Percentiles rank a stretch among this genome's conserved stretches.
Evolutionary conservation across 2,113 vertebrate species (phyloP).

Genomic region (Mustelus asterias): DNA sequence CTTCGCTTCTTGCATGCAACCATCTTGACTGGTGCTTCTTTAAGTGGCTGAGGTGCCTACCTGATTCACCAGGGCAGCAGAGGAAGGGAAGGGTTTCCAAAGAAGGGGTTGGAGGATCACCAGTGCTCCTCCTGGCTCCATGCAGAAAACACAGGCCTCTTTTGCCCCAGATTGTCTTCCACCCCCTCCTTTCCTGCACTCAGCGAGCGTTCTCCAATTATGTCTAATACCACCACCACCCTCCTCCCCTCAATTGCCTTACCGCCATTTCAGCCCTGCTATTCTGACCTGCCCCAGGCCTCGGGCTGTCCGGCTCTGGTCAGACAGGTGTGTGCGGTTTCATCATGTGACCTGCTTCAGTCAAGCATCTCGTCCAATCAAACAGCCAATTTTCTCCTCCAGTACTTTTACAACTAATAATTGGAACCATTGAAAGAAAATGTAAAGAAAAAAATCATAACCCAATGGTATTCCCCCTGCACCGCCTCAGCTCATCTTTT

Average conservation of each 20-base stretch:
- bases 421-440: not conserved
- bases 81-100: not conserved
- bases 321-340: not conserved
- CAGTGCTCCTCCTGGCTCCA: not conserved
- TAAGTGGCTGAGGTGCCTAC: not conserved
- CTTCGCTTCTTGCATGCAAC: not conserved
- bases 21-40: not conserved
- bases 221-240: not conserved
- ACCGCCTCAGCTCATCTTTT: not conserved
- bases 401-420: not conserved
- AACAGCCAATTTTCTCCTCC: not conserved
- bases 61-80: not conserved
- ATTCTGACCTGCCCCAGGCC: not conserved
- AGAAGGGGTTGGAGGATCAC: not conserved
- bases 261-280: too few species aligned
- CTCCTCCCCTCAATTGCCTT: not conserved
- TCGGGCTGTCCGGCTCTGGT: not conserved
- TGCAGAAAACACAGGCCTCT: not conserved
- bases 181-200: not conserved
- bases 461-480: too few species aligned
- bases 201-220: not conserved
- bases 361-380: not conserved
- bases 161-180: not conserved
- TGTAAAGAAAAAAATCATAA: not conserved
- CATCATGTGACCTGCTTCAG: too few species aligned